phyloP scores from a whole-genome alignment of 2,888 invertebrate genomes.

The Lasius platythorax region DNA sequence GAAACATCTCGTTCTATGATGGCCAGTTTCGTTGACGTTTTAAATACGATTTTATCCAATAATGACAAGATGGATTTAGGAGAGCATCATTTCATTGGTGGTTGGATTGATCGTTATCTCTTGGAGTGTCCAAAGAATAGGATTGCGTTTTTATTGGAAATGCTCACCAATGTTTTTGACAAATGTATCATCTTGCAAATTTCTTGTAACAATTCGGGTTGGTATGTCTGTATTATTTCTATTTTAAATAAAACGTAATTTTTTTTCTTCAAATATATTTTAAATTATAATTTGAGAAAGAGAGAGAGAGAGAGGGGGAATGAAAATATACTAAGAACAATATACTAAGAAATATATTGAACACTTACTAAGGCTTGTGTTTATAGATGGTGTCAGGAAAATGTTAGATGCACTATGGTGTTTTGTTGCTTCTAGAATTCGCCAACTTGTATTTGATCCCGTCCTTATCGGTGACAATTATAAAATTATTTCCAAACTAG shows the following conservation, averaged over 20 bases:
- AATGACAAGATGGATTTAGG: slow-evolving; percentile 75
- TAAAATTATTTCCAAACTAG: slow-evolving; percentile 80
- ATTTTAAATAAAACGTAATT: not conserved
- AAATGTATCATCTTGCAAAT: slow-evolving; percentile 73
- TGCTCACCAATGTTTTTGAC: slow-evolving; percentile 77
- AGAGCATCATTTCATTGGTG: slow-evolving; percentile 80
- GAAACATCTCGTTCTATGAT: slow-evolving; percentile 82
- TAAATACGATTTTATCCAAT: slow-evolving; percentile 75
- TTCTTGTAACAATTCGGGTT: slow-evolving; percentile 41
- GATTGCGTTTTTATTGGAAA: slow-evolving; percentile 75
- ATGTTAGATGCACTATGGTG: slow-evolving; percentile 82
- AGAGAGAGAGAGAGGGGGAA: not conserved
- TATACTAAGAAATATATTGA: not conserved
- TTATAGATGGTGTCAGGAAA: slow-evolving; percentile 69
- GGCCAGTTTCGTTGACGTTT: slow-evolving; percentile 80
- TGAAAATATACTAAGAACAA: too few species aligned
- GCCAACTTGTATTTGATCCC: slow-evolving; percentile 80
- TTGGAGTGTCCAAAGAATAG: slow-evolving; percentile 79
- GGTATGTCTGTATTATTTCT: slow-evolving; percentile 40
- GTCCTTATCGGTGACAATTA: slow-evolving; percentile 76
- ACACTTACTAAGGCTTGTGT: not conserved
- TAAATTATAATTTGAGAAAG: not conserved
- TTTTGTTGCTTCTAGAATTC: slow-evolving; percentile 80
- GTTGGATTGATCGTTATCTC: slow-evolving; percentile 84
- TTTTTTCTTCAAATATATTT: not conserved